phyloP scores from a whole-genome alignment of 1,140 invertebrate genomes.

The Cyclina sinensis region DNA sequence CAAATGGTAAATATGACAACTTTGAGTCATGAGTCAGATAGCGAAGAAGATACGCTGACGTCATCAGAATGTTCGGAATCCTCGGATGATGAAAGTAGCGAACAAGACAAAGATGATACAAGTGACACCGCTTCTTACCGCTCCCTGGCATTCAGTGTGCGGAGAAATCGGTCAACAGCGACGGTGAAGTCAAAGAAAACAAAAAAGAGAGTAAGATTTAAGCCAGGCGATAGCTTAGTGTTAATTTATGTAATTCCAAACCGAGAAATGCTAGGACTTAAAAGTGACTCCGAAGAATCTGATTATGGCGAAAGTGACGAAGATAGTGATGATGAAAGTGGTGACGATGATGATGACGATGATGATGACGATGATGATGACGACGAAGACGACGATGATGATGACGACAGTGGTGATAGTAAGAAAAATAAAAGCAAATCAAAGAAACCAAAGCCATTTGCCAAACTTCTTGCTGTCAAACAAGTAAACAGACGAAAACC shows the following conservation, averaged over 20 bases:
- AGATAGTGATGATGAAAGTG: conserved; percentile 48
- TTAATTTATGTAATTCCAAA: conserved; percentile 59
- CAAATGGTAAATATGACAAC: conserved; percentile 3
- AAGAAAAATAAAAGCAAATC: conserved; percentile 32
- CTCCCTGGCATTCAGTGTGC: conserved; percentile 49
- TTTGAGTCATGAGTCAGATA: neutral
- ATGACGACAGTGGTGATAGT: conserved; percentile 49
- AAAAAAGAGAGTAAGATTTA: conserved; percentile 59
- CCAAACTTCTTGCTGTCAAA: conserved; percentile 55
- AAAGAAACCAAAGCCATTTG: conserved; percentile 48
- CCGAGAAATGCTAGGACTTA: conserved; percentile 64
- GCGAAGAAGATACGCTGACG: conserved; percentile 10
- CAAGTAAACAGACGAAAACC: conserved; percentile 43
- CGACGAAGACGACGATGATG: conserved; percentile 29
- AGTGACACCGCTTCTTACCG: conserved; percentile 23
- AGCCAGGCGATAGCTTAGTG: conserved; percentile 59
- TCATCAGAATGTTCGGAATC: conserved; percentile 40
- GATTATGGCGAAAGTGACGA: conserved; percentile 37
- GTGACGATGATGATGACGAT: conserved; percentile 36
- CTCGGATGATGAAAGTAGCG: conserved; percentile 29
- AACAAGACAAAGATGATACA: conserved; percentile 32
- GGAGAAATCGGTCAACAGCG: conserved; percentile 2
- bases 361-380: conserved; percentile 48
- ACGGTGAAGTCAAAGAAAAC: conserved; percentile 59
- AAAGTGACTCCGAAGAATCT: conserved; percentile 61